phyloP scores from a whole-genome alignment of 2,113 vertebrate genomes.

The Cochlearius cochlearius region DNA sequence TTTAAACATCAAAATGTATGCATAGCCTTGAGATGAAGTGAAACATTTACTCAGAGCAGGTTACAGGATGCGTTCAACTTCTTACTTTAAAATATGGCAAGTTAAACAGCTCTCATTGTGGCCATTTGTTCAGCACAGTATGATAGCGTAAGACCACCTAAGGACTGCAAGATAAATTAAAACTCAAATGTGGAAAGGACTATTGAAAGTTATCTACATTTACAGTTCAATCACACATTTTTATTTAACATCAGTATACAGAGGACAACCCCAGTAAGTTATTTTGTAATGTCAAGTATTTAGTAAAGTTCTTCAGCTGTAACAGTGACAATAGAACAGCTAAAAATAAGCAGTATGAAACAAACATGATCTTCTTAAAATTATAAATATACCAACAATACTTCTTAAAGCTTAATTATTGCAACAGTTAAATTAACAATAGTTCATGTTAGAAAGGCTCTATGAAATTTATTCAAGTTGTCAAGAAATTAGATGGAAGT shows the following conservation, averaged over 20 bases:
- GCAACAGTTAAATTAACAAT: constrained; percentile 68
- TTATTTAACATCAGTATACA: constrained; percentile 71
- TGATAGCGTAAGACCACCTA: constrained; percentile 8
- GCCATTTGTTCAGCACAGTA: background rate
- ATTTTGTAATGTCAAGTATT: constrained; percentile 58
- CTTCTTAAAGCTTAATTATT: constrained; percentile 71
- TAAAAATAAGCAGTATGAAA: constrained; percentile 70
- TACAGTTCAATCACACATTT: constrained; percentile 62
- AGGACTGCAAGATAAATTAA: constrained; percentile 24
- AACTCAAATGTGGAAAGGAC: constrained; percentile 57
- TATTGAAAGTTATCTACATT: constrained; percentile 57
- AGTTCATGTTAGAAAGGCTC: constrained; percentile 72
- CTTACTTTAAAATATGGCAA: constrained; percentile 3
- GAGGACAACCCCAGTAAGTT: constrained; percentile 65
- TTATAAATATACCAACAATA: constrained; percentile 70
- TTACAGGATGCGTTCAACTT: background rate
- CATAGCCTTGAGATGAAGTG: background rate
- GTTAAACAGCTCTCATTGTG: background rate
- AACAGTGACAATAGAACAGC: constrained; percentile 66
- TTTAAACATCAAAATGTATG: background rate
- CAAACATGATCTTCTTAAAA: constrained; percentile 67
- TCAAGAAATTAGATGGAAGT: constrained; percentile 72
- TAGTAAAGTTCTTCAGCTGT: constrained; percentile 65
- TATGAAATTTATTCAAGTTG: constrained; percentile 75
- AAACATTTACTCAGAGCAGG: background rate